Evolutionary conservation across 1,140 invertebrate genomes (phyloP).

Genomic region (Bradynema listronoti): DNA sequence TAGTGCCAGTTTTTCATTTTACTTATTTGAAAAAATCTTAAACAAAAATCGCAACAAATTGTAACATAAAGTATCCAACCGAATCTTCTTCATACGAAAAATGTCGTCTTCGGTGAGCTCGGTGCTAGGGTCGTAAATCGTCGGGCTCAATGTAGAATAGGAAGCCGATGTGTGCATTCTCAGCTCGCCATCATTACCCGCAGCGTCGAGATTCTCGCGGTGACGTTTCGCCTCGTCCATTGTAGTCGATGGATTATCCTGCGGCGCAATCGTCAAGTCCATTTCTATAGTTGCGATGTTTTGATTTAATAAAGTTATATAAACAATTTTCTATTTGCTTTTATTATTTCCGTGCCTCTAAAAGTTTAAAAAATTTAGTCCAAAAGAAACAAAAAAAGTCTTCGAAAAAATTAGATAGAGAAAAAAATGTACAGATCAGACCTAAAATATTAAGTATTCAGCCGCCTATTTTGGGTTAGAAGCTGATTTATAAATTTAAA

Average conservation of each 20-base stretch:
- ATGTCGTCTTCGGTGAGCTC: constrained; percentile 48
- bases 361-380: too few relatives aligned
- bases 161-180: constrained; percentile 1
- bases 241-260: constrained; percentile 17
- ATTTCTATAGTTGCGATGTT: too few relatives aligned
- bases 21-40: constrained; percentile 16
- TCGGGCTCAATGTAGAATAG: constrained; percentile 18
- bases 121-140: constrained; percentile 30
- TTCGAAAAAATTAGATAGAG: too few relatives aligned
- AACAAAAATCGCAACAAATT: constrained; percentile 22
- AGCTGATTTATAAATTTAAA: too few relatives aligned
- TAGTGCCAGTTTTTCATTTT: constrained; percentile 19
- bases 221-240: constrained; percentile 4
- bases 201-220: not conserved
- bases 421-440: too few relatives aligned
- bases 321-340: too few relatives aligned
- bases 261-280: too few relatives aligned
- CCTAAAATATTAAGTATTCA: too few relatives aligned
- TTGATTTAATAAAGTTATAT: too few relatives aligned
- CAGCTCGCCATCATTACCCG: not conserved
- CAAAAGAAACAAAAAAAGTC: too few relatives aligned
- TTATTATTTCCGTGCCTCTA: too few relatives aligned
- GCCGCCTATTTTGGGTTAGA: too few relatives aligned
- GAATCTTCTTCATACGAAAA: constrained; percentile 42
- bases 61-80: not conserved